These are phyloP conservation scores for Hypercompe scribonia DNA, from an alignment of 2,888 invertebrate species.

Conservation along the genomic window DNA sequence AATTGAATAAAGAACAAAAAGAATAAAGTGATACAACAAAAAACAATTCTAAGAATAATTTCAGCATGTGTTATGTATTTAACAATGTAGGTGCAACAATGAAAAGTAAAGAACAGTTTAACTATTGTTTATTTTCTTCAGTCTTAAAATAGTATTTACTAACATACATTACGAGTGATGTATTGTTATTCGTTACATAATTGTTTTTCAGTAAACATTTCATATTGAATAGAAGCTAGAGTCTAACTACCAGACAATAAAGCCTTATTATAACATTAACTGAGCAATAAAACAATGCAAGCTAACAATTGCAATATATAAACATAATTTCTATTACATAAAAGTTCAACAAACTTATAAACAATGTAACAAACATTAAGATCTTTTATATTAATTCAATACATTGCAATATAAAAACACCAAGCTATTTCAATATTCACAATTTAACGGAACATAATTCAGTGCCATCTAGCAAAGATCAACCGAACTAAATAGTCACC, in stretches of 20 bases:
- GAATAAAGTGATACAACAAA: background rate
- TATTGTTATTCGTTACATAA: conserved; percentile 9
- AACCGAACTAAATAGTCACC: background rate
- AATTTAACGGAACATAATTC: background rate
- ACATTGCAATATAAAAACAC: too few relatives aligned
- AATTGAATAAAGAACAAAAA: too few relatives aligned
- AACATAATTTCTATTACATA: background rate
- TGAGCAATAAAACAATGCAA: background rate
- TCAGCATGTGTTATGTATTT: background rate
- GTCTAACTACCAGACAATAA: background rate
- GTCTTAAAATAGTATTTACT: background rate
- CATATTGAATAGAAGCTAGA: background rate
- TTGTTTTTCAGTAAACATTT: background rate
- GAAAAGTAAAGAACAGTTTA: background rate
- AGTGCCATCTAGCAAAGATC: background rate
- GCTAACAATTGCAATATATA: background rate
- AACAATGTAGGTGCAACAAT: background rate
- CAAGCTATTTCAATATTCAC: too few relatives aligned
- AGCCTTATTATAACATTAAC: background rate
- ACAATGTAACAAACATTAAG: background rate
- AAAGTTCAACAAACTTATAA: background rate
- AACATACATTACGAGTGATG: background rate
- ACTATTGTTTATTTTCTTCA: conserved; percentile 1
- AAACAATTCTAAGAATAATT: background rate
- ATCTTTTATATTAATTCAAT: background rate